Conservation (phyloP, 2,888 invertebrate species). For the Ennomos erosarius region DNA sequence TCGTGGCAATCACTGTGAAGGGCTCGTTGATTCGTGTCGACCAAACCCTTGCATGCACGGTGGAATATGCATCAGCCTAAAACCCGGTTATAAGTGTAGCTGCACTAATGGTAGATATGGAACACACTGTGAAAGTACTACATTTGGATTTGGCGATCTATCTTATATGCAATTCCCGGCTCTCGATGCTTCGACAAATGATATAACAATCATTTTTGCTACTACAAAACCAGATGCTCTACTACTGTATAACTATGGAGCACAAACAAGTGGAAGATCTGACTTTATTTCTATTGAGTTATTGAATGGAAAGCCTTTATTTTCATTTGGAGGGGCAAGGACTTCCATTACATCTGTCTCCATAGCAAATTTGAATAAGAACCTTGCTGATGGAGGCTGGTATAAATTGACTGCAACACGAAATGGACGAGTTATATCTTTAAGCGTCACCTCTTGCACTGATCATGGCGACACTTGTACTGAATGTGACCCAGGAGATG, state of each 20-base stretch:
- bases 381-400: constrained; percentile 95
- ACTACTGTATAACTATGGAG: constrained; percentile 96
- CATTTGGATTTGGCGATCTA: constrained; percentile 94
- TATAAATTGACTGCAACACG: constrained; percentile 96
- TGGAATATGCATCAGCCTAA: constrained; percentile 94
- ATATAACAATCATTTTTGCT: constrained; percentile 95
- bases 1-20: constrained; percentile 95
- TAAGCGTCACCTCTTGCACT: constrained; percentile 92
- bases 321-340: constrained; percentile 95
- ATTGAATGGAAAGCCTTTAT: constrained; percentile 92
- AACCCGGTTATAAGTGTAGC: constrained; percentile 93
- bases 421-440: constrained; percentile 94
- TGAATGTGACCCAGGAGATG: constrained; percentile 94
- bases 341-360: constrained; percentile 94
- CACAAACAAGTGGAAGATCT: constrained; percentile 94
- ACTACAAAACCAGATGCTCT: constrained; percentile 94
- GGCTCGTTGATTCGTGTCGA: constrained; percentile 94
- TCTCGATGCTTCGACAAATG: constrained; percentile 94
- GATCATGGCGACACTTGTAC: constrained; percentile 95
- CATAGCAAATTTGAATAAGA: constrained; percentile 86
- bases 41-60: constrained; percentile 97
- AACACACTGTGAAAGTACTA: constrained; percentile 95
- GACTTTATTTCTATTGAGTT: constrained; percentile 97
- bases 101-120: constrained; percentile 96
- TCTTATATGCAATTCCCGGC: constrained; percentile 96